Conservation (phyloP, 2,797 vertebrate species). For the Chaetodon trifasciatus region DNA sequence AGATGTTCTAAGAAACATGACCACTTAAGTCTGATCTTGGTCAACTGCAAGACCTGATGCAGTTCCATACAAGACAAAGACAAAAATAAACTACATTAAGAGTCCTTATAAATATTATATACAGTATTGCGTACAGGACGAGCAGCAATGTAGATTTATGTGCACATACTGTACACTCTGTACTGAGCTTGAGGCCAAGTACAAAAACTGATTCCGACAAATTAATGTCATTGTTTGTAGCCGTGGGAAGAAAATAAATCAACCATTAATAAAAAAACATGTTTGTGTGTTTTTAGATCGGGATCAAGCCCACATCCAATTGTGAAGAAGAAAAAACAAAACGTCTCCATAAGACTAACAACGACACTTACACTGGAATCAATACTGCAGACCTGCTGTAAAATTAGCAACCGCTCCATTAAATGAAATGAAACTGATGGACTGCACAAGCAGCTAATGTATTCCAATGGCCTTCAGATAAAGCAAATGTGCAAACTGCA, state of each 20-base stretch:
- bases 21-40: not conserved
- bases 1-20: not conserved
- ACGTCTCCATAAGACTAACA: not conserved
- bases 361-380: not conserved
- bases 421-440: slow-evolving; percentile 12
- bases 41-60: not conserved
- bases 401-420: not conserved
- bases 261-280: not conserved
- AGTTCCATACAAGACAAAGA: slow-evolving; percentile 15
- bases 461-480: slow-evolving; percentile 19
- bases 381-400: not conserved
- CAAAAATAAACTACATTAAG: slow-evolving; percentile 31
- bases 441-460: slow-evolving; percentile 14
- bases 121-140: slow-evolving; percentile 6
- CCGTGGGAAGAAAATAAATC: slow-evolving; percentile 16
- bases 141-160: slow-evolving; percentile 11
- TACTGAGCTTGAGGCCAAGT: slow-evolving; percentile 26
- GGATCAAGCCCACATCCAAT: slow-evolving; percentile 14
- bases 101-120: slow-evolving; percentile 2
- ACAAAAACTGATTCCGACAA: slow-evolving; percentile 33
- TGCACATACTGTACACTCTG: not conserved
- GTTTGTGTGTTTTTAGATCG: slow-evolving; percentile 16
- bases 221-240: slow-evolving; percentile 30
- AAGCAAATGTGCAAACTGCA: slow-evolving; percentile 32
- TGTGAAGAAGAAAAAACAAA: not conserved